Conservation (phyloP, 2,113 vertebrate genomes). For the Xenopus tropicalis region DNA sequence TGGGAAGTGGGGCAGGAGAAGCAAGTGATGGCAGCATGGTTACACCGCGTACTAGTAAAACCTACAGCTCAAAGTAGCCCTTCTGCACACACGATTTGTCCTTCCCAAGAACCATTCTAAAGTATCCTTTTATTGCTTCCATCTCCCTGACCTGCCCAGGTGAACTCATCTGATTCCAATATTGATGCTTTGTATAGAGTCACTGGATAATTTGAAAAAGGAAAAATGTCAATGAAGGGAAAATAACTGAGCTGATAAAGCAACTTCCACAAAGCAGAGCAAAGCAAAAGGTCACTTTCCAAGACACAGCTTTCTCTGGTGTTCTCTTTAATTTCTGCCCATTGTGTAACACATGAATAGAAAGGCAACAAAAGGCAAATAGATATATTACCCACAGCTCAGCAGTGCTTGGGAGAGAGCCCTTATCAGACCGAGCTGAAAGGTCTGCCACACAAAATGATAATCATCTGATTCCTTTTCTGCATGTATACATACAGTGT, state of each 20-base stretch:
- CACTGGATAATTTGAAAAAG: constrained; percentile 30
- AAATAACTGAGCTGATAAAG: constrained; percentile 34
- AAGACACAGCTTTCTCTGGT: constrained; percentile 21
- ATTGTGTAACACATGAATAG: constrained; percentile 34
- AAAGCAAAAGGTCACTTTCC: constrained; percentile 37
- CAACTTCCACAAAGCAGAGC: constrained; percentile 15
- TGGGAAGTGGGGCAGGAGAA: too few relatives aligned
- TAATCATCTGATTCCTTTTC: constrained; percentile 27
- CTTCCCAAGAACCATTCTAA: background rate
- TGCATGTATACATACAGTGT: constrained; percentile 19
- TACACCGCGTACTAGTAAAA: too few relatives aligned
- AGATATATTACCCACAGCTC: constrained; percentile 28
- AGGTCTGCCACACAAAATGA: constrained; percentile 20
- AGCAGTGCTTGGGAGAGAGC: constrained; percentile 3
- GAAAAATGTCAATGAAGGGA: constrained; percentile 39
- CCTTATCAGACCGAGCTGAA: constrained; percentile 27
- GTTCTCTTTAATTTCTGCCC: constrained; percentile 27
- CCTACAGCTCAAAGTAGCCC: background rate
- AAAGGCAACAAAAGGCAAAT: constrained; percentile 40
- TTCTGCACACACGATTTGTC: background rate
- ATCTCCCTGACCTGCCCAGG: background rate
- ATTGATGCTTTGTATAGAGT: constrained; percentile 26
- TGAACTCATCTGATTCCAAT: constrained; percentile 7
- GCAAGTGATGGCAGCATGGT: too few relatives aligned
- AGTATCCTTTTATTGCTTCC: background rate